Conservation (phyloP, 1,140 invertebrate genomes). For the Drosophila mayri region DNA sequence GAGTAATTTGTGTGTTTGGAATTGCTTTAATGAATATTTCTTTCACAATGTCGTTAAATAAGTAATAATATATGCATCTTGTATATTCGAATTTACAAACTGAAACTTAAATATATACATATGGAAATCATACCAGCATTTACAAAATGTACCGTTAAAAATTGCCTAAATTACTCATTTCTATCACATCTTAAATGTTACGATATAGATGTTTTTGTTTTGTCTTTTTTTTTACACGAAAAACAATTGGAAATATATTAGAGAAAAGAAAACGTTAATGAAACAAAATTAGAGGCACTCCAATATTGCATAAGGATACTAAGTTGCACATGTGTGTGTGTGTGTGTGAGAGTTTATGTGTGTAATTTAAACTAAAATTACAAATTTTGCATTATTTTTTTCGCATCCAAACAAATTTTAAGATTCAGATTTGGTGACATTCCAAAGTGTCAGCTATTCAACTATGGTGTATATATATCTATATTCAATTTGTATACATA, state of each 20-base stretch:
- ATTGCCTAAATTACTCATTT: slow-evolving; percentile 80
- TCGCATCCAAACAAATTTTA: slow-evolving; percentile 49
- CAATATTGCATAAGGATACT: slow-evolving; percentile 84
- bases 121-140: slow-evolving; percentile 73
- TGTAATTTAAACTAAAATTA: slow-evolving; percentile 37
- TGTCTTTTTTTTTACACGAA: slow-evolving; percentile 29
- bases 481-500: slow-evolving; percentile 62
- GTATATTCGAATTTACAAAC: slow-evolving; percentile 53
- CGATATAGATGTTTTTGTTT: slow-evolving; percentile 59
- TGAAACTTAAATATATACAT: slow-evolving; percentile 62
- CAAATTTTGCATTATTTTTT: slow-evolving; percentile 58
- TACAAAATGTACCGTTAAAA: slow-evolving; percentile 71
- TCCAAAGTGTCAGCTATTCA: slow-evolving; percentile 50
- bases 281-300: slow-evolving; percentile 83
- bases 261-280: slow-evolving; percentile 50
- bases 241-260: slow-evolving; percentile 47
- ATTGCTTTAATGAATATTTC: slow-evolving; percentile 68
- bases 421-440: slow-evolving; percentile 56
- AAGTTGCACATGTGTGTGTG: slow-evolving; percentile 74
- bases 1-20: slow-evolving; percentile 60
- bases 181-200: slow-evolving; percentile 79
- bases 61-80: slow-evolving; percentile 39
- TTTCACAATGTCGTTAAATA: slow-evolving; percentile 59
- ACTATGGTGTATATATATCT: slow-evolving; percentile 48
- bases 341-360: slow-evolving; percentile 48